These are phyloP conservation scores for Epinephelus awoara DNA, from an alignment of 2,797 vertebrate genomes.

Conservation along the genomic window DNA sequence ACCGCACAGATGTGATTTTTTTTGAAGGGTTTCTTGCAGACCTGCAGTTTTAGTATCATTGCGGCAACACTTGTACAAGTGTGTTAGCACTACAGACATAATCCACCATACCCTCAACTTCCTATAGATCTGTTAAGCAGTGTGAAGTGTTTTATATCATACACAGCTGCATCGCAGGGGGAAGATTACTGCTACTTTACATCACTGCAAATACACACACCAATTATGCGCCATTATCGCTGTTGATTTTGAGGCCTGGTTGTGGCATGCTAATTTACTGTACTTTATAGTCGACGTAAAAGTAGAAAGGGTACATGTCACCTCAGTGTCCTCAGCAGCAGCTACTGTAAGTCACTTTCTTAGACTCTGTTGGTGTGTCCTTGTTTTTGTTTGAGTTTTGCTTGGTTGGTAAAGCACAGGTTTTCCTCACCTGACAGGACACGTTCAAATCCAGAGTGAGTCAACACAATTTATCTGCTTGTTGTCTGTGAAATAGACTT, in stretches of 20 bases:
- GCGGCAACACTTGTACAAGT: slow-evolving; percentile 14
- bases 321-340: background rate
- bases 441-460: slow-evolving; percentile 47
- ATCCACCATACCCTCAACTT: slow-evolving; percentile 22
- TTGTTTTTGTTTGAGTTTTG: slow-evolving; percentile 13
- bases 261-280: slow-evolving; percentile 4
- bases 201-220: slow-evolving; percentile 30
- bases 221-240: background rate
- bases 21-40: slow-evolving; percentile 43
- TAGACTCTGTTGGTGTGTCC: slow-evolving; percentile 10
- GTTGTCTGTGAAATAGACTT: slow-evolving; percentile 51
- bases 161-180: slow-evolving; percentile 19
- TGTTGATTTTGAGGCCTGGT: slow-evolving; percentile 13
- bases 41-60: slow-evolving; percentile 36
- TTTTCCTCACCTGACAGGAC: slow-evolving; percentile 49
- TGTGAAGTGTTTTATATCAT: slow-evolving; percentile 41
- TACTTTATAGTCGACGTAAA: slow-evolving; percentile 4
- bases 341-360: slow-evolving; percentile 17
- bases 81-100: slow-evolving; percentile 28
- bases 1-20: slow-evolving; percentile 61
- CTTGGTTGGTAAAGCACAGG: slow-evolving; percentile 30
- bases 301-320: slow-evolving; percentile 14
- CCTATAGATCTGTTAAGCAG: slow-evolving; percentile 36
- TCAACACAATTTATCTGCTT: slow-evolving; percentile 49
- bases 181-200: background rate